Conservation (phyloP, 2,888 invertebrate genomes). For the Pegoplata infirma region DNA sequence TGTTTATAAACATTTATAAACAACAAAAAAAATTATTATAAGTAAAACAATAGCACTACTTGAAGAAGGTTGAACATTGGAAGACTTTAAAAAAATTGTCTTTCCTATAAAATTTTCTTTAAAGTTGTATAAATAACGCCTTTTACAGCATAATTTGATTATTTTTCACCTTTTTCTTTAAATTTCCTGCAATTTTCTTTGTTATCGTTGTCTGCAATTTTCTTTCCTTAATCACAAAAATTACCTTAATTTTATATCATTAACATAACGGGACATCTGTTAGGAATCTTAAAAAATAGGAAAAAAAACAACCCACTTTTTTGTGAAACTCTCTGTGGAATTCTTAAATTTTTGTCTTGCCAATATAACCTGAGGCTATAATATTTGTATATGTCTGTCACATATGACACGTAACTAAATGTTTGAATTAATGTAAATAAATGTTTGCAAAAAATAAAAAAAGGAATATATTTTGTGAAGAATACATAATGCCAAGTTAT, state of each 20-base stretch:
- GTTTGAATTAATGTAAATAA: constrained; percentile 64
- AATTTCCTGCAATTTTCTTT: no score
- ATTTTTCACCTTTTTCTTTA: constrained; percentile 37
- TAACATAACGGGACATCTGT: constrained; percentile 60
- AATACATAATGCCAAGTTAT: constrained; percentile 2
- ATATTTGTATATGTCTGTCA: constrained; percentile 71
- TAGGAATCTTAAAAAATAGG: constrained; percentile 51
- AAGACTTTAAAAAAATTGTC: background rate
- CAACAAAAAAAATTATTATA: constrained; percentile 35
- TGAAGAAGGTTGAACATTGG: background rate
- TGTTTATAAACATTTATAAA: constrained; percentile 47
- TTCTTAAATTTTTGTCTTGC: background rate
- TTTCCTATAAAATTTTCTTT: background rate
- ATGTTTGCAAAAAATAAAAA: constrained; percentile 29
- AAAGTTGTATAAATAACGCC: constrained; percentile 6
- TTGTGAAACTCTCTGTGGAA: background rate
- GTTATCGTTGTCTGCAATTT: no score
- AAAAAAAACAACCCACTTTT: constrained; percentile 34
- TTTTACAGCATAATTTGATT: constrained; percentile 27
- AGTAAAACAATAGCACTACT: constrained; percentile 27
- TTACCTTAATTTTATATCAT: constrained; percentile 59
- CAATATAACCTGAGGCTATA: constrained; percentile 40
- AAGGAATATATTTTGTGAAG: background rate
- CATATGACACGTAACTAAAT: constrained; percentile 69
- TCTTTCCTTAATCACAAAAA: constrained; percentile 24